Evolutionary conservation across 1,140 invertebrate species (phyloP), one percentile per base, ranked within the genome.

Genomic region (Drosophila athabasca): DNA sequence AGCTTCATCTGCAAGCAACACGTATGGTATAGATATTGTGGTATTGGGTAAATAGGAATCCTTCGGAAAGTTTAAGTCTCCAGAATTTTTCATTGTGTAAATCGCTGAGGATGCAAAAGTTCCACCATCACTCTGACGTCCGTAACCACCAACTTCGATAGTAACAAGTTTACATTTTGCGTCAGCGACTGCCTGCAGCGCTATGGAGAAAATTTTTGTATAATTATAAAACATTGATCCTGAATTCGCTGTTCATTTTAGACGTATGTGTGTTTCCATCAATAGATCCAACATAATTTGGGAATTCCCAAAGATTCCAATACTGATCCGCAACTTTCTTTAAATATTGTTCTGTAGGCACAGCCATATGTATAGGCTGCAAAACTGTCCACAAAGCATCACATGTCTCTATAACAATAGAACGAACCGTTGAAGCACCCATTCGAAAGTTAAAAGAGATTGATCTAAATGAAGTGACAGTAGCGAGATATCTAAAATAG

Each of bases 21-120:
- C 73, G 65, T 92, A 90, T 54, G 91, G 83, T 50, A 91, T 57
- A 68, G n/a, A 94, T 89, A 94, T 94, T 61, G 93, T 93, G 79
- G 95, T 66, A 49, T 50, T 67, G 45, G 64, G 57, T 39, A 74
- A 62, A 51, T 55, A 17, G 45, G 41, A 29, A 24, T 66, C 50
- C 19, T 65, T 49, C 49, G 69, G 55, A 60, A 72, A 65, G 24
- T 58, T 57, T 51, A 68, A 22, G n/a, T 68, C 57, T 52, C 52
- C 52, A 74, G 57, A 61, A 58, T 35, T 57, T 68, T 93, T 24
- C 91, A 72, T 51, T 85, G 89, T 74, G 95, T 94, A 76, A 75
- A 77, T 81, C 62, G 22, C 76, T 61, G 22, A 62, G 11, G 77
- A 65, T 57, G 77, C 74, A 69, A 92, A 93, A 59, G 92, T 90